Evolutionary conservation across 2,797 vertebrate genomes (phyloP), one percentile per base, ranked within the genome.

Genomic region (Geotrypetes seraphini): DNA sequence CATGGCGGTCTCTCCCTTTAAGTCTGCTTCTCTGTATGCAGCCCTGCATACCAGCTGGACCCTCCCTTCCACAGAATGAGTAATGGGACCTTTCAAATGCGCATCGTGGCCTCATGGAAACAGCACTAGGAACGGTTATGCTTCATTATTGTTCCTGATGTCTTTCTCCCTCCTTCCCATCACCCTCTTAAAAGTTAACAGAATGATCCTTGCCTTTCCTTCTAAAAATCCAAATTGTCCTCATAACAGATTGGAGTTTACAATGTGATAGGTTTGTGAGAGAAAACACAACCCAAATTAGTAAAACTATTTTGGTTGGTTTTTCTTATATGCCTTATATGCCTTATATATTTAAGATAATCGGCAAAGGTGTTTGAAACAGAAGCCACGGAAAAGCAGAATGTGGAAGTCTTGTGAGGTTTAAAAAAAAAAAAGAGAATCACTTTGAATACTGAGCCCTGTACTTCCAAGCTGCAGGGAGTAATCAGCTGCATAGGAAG

Each of bases 1-100:
- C 87, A 88, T 87, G 85, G 81, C 46, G 50, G 46, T 48, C 34
- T 31, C 29, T 33, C 37, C 70, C 72, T 16, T n/a, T n/a, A n/a
- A n/a, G n/a, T 25, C 60, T 33, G 31, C 57, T 50, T 47, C 44
- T 33, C 50, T 10, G 32, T 37, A 31, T 47, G 60, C 48, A 21
- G 16, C 48, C 56, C 48, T 36, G 7, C 10, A 16, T 47, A 32
- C 8, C 20, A 28, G 23, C 41, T 39, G 36, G 60, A 37, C 39
- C 22, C 50, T 40, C 16, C 47, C 47, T 12, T 7, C n/a, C 46
- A 31, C 8, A 33, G 52, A 60, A 66, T 61, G 66, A 46, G 53
- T 37, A 43, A 31, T 61, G 47, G 29, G 36, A 26, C 34, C 36
- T 52, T 57, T 50, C 24, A 45, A 31, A 36, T n/a, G n/a, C n/a